Base-by-base conservation (phyloP, 2,888 invertebrate genomes). In the Pterostichus niger region DNA sequence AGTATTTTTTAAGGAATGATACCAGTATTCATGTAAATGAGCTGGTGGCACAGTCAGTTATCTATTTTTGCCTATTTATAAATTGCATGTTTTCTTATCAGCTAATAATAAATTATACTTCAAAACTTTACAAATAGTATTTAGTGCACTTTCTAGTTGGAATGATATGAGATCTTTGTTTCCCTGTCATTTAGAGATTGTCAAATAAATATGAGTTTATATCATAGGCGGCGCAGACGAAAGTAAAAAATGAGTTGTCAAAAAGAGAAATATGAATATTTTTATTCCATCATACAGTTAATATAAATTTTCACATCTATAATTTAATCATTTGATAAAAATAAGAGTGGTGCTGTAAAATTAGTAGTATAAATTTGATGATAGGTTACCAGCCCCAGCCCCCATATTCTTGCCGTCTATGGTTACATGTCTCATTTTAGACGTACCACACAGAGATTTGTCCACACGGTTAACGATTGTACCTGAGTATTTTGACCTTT, bases 401-500 rank as follows among this genome's bases (percentile, higher is more conserved):
- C 68, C 68, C 68, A 44, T 40, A 44, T 71, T 71, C 17, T 56
- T 59, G 82, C 73, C 59, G 82, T 56, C 82, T 73, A 73, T 82
- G 73, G 73, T 71, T 73, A 59, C 71, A 73, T 79, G 78, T 78
- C 78, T 78, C 56, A 40, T 78, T 77, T 77, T 77, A 77, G 76
- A 52, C 59, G 71, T 73, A 82, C 81, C 71, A 76, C 82, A 83
- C 77, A 54, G 77, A 83, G 76, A 64, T 83, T 61, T 77, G 77
- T 76, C 83, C 76, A 77, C 76, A 68, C 77, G 64, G 61, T 77
- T 77, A 81, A 82, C 82, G 75, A 82, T 82, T 76, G 54, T 56
- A 82, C 82, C 82, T 49, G 82, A 76, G 76, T 83, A 83, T 83
- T 83, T 83, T 83, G 68, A 77, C 83, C 83, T 73, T 83, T 83